These are phyloP conservation scores for Enteromius fasciolatus DNA, from an alignment of 2,797 vertebrate species.

Conservation along the genomic window DNA sequence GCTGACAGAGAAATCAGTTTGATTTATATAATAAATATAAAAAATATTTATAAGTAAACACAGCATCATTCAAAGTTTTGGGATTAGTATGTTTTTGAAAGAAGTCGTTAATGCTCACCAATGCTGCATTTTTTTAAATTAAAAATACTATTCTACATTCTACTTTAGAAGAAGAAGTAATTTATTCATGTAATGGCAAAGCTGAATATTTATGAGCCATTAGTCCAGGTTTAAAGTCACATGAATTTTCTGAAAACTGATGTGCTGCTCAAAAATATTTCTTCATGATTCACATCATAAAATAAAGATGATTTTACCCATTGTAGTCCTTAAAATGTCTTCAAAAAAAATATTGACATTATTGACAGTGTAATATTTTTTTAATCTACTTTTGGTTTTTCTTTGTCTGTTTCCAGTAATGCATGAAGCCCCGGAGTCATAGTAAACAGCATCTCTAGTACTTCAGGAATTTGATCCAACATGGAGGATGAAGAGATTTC, in stretches of 20 bases:
- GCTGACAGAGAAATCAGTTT: neutral
- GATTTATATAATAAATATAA: neutral
- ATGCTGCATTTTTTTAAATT: neutral
- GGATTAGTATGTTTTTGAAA: neutral
- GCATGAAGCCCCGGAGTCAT: slow-evolving; percentile 27
- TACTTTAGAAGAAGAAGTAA: neutral
- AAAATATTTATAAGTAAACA: no score
- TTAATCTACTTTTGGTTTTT: neutral
- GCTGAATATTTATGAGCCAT: neutral
- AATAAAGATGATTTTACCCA: neutral
- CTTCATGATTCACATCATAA: neutral
- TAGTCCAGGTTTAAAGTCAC: neutral
- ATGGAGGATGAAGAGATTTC: slow-evolving; percentile 35
- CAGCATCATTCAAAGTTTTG: no score
- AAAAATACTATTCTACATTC: no score
- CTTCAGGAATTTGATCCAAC: slow-evolving; percentile 39
- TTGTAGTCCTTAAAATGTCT: neutral
- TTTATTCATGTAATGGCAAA: neutral
- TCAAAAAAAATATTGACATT: neutral
- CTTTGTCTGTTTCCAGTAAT: slow-evolving; percentile 39
- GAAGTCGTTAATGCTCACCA: neutral
- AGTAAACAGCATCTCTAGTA: slow-evolving; percentile 12
- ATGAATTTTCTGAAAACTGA: neutral
- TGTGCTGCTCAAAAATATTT: neutral
- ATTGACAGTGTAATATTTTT: slow-evolving; percentile 4